phyloP scores from a whole-genome alignment of 2,888 invertebrate genomes.

The Autographa pulchrina region DNA sequence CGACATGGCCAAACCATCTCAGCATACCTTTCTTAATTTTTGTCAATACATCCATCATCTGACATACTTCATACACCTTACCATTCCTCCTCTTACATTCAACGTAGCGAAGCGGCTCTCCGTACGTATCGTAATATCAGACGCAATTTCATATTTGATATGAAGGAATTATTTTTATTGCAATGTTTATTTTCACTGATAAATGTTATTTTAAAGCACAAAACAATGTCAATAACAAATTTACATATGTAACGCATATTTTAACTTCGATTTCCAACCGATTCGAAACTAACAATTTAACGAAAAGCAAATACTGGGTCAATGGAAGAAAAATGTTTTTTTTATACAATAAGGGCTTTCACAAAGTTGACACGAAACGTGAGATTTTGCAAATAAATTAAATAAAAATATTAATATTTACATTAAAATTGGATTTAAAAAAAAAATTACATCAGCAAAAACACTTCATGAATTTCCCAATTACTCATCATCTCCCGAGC shows the following conservation, averaged over 20 bases:
- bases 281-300: slow-evolving; percentile 28
- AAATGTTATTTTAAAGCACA: neutral
- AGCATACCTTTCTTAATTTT: too few relatives aligned
- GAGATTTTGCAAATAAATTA: neutral
- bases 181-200: neutral
- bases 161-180: neutral
- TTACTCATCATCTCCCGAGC: too few relatives aligned
- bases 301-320: slow-evolving; percentile 17
- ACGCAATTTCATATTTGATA: neutral
- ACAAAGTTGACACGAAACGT: neutral
- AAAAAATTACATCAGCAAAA: neutral
- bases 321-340: neutral
- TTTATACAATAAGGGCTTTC: slow-evolving; percentile 18
- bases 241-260: slow-evolving; percentile 14
- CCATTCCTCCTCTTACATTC: too few relatives aligned
- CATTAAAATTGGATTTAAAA: neutral
- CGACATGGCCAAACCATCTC: too few relatives aligned
- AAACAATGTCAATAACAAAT: neutral
- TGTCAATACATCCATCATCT: too few relatives aligned
- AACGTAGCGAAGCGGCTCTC: too few relatives aligned
- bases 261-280: slow-evolving; percentile 9
- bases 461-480: too few relatives aligned
- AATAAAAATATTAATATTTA: neutral
- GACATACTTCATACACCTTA: too few relatives aligned
- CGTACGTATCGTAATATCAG: too few relatives aligned